Base-by-base conservation (phyloP, 2,113 vertebrate species). In the Ammodytes marinus region DNA sequence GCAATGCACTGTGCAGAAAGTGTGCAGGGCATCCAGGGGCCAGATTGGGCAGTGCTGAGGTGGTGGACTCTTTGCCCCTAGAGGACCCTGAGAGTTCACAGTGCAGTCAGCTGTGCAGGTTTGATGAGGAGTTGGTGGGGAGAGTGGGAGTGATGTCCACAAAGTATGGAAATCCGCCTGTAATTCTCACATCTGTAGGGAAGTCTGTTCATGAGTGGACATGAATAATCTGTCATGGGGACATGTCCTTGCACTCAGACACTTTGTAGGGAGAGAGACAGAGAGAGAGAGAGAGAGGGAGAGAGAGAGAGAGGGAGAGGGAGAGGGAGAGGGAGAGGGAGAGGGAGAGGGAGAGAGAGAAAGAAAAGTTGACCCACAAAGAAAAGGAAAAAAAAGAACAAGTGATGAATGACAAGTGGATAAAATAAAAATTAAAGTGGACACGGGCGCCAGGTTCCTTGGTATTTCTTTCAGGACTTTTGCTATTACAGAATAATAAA, bases 61-160 rank as follows among this genome's bases (percentile, higher is more conserved):
- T 79, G 70, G 69, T 61, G 66, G 75, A 75, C 77, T 52, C 27
- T 6, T 12, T 47, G 58, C 47, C 76, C n/a, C 70, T 12, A n/a
- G 78, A 82, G 86, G 68, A 76, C 66, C 68, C 3, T 55, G 50
- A n/a, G 80, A 79, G 91, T 90, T 93, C 91, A 91, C 8, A 19
- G 84, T 86, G 87, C 82, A 90, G 91, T 93, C 89, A 92, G 70
- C 85, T 72, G 72, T 87, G 74, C 67, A 66, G 37, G 67, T 27
- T 27, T 27, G 27, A 77, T 76, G 68, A 59, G 61, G 40, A 67
- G 71, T 72, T 37, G 40, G 83, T 7, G 17, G 63, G 47, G 45
- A 69, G 69, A 64, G 69, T 40, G 8, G 39, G 68, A 81, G 66
- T 39, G 64, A 60, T 53, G 69, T 54, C 13, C 60, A 46, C 43